Conservation (phyloP, 2,888 invertebrate species). For the Teleiodes luculella region DNA sequence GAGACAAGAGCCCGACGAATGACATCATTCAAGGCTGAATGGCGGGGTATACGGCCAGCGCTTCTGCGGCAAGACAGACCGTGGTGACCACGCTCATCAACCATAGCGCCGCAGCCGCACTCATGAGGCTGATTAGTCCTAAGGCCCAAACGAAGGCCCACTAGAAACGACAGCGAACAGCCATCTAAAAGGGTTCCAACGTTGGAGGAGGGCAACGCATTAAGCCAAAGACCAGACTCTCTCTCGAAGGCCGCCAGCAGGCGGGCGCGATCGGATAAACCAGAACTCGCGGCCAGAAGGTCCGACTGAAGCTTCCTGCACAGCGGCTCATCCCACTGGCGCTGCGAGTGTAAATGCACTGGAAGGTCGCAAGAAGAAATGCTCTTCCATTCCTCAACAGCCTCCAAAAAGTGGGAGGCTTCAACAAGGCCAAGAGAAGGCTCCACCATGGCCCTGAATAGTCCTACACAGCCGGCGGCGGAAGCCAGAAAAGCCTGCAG, state of each 20-base stretch:
- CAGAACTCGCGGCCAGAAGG: too few species aligned
- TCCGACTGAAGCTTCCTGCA: not conserved
- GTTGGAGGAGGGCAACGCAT: not conserved
- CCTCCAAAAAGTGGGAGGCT: not conserved
- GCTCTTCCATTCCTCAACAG: not conserved
- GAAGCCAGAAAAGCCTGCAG: conserved; percentile 8
- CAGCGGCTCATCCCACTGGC: conserved; percentile 2
- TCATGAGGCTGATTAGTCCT: not conserved
- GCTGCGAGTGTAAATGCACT: not conserved
- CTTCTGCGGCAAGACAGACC: not conserved
- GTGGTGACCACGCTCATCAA: not conserved
- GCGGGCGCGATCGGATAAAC: not conserved
- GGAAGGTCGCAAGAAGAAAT: not conserved
- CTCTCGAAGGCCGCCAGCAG: not conserved
- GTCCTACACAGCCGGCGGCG: not conserved
- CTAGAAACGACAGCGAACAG: not conserved
- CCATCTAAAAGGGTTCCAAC: not conserved
- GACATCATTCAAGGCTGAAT: conserved; percentile 2
- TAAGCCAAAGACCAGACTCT: too few species aligned
- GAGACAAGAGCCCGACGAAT: not conserved
- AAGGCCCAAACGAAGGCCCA: not conserved
- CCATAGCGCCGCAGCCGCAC: not conserved
- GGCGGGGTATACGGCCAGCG: not conserved
- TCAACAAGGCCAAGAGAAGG: conserved; percentile 2
- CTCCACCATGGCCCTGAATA: not conserved